Percentiles rank a stretch among this genome's conserved stretches.
Evolutionary conservation across 2,113 vertebrate species (phyloP).

Genomic region (Prolemur simus): DNA sequence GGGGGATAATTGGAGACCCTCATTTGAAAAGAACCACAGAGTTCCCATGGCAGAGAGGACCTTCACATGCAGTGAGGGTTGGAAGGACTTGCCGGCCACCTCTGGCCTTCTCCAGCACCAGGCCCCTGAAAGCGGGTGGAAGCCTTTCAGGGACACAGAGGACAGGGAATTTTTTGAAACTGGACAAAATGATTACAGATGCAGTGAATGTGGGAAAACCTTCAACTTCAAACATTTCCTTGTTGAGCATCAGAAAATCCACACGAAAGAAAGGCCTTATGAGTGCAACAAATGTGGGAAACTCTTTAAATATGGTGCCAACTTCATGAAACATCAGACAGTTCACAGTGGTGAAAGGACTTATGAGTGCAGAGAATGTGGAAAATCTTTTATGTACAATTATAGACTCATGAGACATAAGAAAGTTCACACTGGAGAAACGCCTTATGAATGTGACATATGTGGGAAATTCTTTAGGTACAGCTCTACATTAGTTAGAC

Average conservation of each 20-base stretch:
- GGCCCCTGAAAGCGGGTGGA: fast-evolving
- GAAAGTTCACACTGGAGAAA: neutral
- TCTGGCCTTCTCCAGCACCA: neutral
- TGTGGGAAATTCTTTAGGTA: neutral
- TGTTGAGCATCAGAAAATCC: constrained; percentile 24
- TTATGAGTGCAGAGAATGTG: neutral
- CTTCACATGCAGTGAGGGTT: neutral
- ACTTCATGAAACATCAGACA: constrained; percentile 47
- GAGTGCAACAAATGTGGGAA: neutral
- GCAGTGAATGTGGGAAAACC: neutral
- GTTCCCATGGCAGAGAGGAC: neutral
- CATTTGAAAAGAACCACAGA: neutral
- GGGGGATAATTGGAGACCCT: neutral
- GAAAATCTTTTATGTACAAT: neutral
- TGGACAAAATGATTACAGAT: neutral
- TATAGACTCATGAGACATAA: neutral
- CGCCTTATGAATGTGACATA: neutral
- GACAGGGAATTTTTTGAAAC: neutral
- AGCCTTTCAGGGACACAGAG: neutral
- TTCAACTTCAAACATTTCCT: neutral
- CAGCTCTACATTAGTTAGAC: neutral
- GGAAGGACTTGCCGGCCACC: neutral
- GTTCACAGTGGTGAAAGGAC: constrained; percentile 20
- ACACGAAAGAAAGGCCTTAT: neutral
- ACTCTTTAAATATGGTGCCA: constrained; percentile 44